Percentiles rank a stretch among this genome's conserved stretches.
Evolutionary conservation across 2,888 invertebrate genomes (phyloP).

Genomic region (Macrophya annulata): DNA sequence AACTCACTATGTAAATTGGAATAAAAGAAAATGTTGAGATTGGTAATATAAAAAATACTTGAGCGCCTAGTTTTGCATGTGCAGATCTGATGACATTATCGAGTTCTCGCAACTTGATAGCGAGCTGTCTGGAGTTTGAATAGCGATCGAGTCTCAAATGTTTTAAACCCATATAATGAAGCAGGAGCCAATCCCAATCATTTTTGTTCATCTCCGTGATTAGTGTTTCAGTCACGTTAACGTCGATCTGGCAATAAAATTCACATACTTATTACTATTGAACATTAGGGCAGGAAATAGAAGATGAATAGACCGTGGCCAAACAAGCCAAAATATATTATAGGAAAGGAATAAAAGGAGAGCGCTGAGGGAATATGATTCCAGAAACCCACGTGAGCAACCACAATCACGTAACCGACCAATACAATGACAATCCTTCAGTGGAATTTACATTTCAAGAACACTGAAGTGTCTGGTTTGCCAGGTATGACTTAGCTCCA

Average conservation of each 20-base stretch:
- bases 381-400: neutral
- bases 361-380: neutral
- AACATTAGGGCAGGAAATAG: neutral
- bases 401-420: neutral
- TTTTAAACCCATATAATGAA: conserved; percentile 40
- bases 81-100: conserved; percentile 23
- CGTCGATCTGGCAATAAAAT: conserved; percentile 34
- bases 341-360: neutral
- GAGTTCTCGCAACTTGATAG: conserved; percentile 20
- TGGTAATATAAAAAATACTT: neutral
- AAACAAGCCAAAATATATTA: neutral
- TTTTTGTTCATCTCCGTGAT: conserved; percentile 17
- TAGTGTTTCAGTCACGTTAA: conserved; percentile 22
- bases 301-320: neutral
- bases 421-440: neutral
- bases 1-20: too few relatives aligned
- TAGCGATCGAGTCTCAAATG: neutral
- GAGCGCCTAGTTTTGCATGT: conserved; percentile 21
- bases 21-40: neutral
- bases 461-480: too few relatives aligned
- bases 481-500: neutral
- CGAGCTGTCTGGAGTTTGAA: neutral
- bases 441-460: too few relatives aligned
- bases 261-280: neutral
- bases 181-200: conserved; percentile 48